phyloP scores from a whole-genome alignment of 2,888 invertebrate genomes.

The Meliscaeva auricollis region DNA sequence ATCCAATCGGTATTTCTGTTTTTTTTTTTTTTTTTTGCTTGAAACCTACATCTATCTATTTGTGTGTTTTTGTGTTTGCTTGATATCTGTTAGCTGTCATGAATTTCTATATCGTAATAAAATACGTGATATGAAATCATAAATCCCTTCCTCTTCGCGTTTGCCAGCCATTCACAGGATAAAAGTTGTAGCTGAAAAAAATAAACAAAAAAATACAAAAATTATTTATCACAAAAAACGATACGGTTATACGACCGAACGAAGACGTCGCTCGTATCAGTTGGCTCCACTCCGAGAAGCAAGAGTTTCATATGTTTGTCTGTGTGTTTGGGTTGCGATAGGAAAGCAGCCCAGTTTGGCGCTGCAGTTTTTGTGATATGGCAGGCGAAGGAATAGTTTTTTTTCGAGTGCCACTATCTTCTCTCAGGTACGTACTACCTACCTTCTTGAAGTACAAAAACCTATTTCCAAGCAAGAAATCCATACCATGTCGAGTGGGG shows the following conservation, averaged over 20 bases:
- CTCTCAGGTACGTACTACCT: constrained; percentile 26
- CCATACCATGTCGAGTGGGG: constrained; percentile 28
- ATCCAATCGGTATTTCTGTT: background rate
- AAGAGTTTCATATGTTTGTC: background rate
- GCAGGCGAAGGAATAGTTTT: constrained; percentile 23
- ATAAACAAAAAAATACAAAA: background rate
- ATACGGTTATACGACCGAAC: constrained; percentile 39
- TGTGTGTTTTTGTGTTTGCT: constrained; percentile 37
- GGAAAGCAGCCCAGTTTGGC: constrained; percentile 11
- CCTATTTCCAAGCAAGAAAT: constrained; percentile 26
- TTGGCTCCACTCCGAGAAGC: constrained; percentile 24
- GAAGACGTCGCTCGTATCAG: constrained; percentile 35
- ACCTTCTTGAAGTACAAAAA: background rate
- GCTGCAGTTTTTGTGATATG: constrained; percentile 26
- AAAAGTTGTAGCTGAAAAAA: background rate
- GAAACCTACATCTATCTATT: background rate
- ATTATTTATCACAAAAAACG: constrained; percentile 32
- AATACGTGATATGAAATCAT: constrained; percentile 75
- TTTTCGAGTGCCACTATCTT: constrained; percentile 31
- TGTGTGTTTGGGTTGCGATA: background rate
- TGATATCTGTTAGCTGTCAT: constrained; percentile 68
- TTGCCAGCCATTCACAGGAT: constrained; percentile 2
- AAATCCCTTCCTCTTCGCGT: constrained; percentile 56
- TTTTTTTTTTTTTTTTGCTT: background rate
- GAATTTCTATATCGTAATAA: constrained; percentile 76